These are phyloP conservation scores for Folsomia candida DNA, from an alignment of 2,888 invertebrate genomes.

Conservation along the genomic window DNA sequence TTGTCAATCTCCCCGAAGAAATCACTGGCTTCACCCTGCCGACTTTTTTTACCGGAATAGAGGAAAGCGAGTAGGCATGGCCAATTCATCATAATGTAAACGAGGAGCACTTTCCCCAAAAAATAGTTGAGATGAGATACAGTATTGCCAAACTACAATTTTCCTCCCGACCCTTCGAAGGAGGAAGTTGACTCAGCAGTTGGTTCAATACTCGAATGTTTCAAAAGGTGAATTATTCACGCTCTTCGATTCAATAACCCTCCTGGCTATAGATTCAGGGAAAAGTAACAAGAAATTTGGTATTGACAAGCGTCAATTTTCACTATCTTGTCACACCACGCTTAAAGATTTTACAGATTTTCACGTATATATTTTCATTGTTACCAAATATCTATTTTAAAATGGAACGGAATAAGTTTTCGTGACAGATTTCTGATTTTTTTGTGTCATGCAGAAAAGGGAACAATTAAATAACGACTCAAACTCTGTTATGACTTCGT, in stretches of 20 bases:
- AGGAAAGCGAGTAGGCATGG: not conserved
- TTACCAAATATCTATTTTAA: no score
- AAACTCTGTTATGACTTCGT: no score
- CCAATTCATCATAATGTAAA: not conserved
- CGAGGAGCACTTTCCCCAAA: not conserved
- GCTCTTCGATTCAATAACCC: not conserved
- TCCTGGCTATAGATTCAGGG: not conserved
- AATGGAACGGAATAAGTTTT: no score
- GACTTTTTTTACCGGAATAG: no score
- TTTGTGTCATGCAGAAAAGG: no score
- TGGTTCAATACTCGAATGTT: not conserved
- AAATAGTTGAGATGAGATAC: no score
- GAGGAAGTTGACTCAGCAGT: not conserved
- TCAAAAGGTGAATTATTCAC: not conserved
- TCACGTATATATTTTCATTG: no score
- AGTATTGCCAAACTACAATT: not conserved
- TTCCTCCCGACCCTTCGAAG: not conserved
- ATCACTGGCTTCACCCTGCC: no score
- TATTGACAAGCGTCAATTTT: not conserved
- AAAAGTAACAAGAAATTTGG: not conserved
- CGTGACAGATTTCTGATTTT: no score
- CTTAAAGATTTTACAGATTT: no score
- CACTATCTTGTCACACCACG: no score
- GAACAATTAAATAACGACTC: no score
- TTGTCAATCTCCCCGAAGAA: not conserved